Conservation (phyloP, 2,113 vertebrate genomes). For the Albula goreensis region DNA sequence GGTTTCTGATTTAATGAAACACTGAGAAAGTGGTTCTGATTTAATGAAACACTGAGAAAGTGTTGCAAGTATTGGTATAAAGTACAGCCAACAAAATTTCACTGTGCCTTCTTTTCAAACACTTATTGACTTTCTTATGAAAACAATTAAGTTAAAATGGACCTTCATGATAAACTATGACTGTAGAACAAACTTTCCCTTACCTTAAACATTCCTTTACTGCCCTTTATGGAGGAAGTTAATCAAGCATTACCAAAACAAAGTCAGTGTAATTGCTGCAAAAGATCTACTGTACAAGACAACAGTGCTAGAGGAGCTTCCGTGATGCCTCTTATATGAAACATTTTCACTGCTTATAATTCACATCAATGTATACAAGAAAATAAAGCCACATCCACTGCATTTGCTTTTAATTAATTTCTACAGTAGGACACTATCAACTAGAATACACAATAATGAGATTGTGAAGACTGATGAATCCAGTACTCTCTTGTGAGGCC, state of each 20-base stretch:
- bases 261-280: no score
- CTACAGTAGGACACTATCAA: background rate
- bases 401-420: conserved; percentile 12
- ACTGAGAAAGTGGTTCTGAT: background rate
- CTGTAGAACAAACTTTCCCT: background rate
- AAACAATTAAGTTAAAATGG: background rate
- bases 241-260: no score
- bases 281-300: background rate
- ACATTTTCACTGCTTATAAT: background rate
- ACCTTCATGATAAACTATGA: background rate
- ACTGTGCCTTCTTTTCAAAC: background rate
- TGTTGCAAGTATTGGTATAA: background rate
- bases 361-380: background rate
- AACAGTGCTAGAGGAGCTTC: background rate
- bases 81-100: background rate
- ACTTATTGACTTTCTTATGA: background rate
- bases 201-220: background rate
- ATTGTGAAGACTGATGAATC: background rate
- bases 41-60: background rate
- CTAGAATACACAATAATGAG: background rate
- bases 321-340: background rate
- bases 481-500: background rate
- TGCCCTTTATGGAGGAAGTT: background rate
- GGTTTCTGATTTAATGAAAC: background rate
- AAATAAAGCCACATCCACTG: background rate